Evolutionary conservation across 2,888 invertebrate genomes (phyloP).

Genomic region (Arrhopalites spinosus): DNA sequence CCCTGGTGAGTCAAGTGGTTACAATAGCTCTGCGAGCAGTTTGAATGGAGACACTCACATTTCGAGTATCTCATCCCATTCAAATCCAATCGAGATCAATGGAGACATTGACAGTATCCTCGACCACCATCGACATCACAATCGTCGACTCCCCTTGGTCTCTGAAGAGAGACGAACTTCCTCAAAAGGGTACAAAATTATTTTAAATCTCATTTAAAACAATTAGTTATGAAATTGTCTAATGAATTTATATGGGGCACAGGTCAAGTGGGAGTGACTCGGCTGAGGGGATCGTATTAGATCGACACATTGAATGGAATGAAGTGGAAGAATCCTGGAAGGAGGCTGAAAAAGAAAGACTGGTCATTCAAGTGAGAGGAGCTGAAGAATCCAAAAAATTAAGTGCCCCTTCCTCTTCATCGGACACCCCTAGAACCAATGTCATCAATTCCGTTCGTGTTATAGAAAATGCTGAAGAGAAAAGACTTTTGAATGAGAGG

Average conservation of each 20-base stretch:
- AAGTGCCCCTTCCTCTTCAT: slow-evolving; percentile 6
- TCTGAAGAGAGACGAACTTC: slow-evolving; percentile 24
- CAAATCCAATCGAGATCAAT: slow-evolving; percentile 22
- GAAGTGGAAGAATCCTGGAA: slow-evolving; percentile 67
- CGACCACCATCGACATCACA: not conserved
- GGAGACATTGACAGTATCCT: slow-evolving; percentile 14
- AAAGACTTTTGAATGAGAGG: slow-evolving; percentile 56
- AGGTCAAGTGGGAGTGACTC: slow-evolving; percentile 29
- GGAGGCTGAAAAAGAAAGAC: slow-evolving; percentile 59
- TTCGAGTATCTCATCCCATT: slow-evolving; percentile 31
- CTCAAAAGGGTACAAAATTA: slow-evolving; percentile 26
- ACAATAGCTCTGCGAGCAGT: slow-evolving; percentile 82
- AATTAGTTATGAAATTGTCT: not conserved
- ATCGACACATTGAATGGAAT: slow-evolving; percentile 65
- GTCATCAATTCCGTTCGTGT: not conserved
- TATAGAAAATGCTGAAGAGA: slow-evolving; percentile 49
- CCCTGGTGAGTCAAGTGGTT: slow-evolving; percentile 80
- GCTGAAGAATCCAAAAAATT: slow-evolving; percentile 30
- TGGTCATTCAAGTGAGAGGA: slow-evolving; percentile 54
- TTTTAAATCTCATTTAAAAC: not conserved
- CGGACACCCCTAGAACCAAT: slow-evolving; percentile 22
- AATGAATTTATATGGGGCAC: not conserved
- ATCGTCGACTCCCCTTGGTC: slow-evolving; percentile 19
- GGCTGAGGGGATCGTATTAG: slow-evolving; percentile 57
- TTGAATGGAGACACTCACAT: slow-evolving; percentile 69